Conservation (phyloP, 2,113 vertebrate species). For the Neolamprologus variostigma region DNA sequence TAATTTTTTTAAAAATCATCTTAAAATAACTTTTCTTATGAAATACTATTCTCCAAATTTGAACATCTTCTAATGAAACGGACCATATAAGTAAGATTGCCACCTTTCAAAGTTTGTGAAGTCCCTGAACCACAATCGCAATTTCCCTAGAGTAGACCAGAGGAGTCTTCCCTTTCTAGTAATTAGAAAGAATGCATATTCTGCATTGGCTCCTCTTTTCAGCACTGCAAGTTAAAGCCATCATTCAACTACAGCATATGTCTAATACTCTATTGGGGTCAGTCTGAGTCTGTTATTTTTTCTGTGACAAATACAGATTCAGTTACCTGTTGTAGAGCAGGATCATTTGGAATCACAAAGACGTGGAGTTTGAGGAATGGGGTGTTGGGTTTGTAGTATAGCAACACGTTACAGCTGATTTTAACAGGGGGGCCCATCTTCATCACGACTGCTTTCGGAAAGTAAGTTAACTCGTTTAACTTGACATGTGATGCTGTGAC, state of each 20-base stretch:
- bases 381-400: not conserved
- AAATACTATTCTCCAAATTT: not conserved
- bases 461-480: not conserved
- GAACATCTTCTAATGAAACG: not conserved
- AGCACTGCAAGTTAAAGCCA: not conserved
- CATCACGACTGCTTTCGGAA: not conserved
- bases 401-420: not conserved
- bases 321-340: not conserved
- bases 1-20: accelerated
- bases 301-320: not conserved
- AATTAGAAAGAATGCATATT: accelerated
- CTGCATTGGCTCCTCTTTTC: accelerated
- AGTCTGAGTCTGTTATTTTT: not conserved
- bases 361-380: not conserved
- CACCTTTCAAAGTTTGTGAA: not conserved
- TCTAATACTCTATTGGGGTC: not conserved
- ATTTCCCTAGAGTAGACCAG: not conserved
- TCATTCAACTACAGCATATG: not conserved
- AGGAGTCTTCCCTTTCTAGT: not conserved
- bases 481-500: not conserved
- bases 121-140: not conserved
- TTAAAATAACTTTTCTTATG: not conserved
- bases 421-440: not conserved
- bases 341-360: constrained; percentile 3
- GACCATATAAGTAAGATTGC: not conserved